A percentile compares a stretch with the other conserved stretches of the same genome.
Evolutionary conservation across 2,113 vertebrate species (phyloP).

Genomic region (Neolamprologus modestus): DNA sequence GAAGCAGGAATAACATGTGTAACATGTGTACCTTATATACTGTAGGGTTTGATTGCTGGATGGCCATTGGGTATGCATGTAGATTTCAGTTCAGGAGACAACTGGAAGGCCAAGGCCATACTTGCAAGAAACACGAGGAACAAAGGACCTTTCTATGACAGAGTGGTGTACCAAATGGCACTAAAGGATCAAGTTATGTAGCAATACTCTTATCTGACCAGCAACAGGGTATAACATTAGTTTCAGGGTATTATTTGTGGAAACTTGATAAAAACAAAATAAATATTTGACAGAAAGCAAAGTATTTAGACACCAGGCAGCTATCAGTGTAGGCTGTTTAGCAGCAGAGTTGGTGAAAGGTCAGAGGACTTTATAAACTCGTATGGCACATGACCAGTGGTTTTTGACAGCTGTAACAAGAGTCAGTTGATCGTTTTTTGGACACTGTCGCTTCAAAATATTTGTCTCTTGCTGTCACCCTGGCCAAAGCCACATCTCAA

Average conservation of each 20-base stretch:
- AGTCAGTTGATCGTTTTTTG: slow-evolving; percentile 9
- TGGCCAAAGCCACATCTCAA: slow-evolving; percentile 24
- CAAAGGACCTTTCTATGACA: neutral
- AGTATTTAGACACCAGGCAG: neutral
- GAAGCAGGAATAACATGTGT: neutral
- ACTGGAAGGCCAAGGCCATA: neutral
- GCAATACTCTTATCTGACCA: neutral
- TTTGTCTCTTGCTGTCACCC: slow-evolving; percentile 21
- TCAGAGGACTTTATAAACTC: neutral
- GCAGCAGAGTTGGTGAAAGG: neutral
- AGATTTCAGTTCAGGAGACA: neutral
- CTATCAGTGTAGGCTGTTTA: neutral
- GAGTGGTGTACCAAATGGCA: neutral
- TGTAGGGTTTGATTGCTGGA: neutral
- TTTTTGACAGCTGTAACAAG: neutral
- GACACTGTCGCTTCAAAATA: slow-evolving; percentile 9
- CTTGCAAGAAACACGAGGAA: neutral
- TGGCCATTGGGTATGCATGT: neutral
- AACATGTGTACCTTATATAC: neutral
- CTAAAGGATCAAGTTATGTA: neutral
- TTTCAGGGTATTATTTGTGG: neutral
- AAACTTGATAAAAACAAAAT: neutral
- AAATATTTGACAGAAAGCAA: neutral
- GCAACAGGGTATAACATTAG: neutral
- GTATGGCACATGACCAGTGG: slow-evolving; percentile 10